These are phyloP conservation scores for Cacatua alba DNA, from an alignment of 2,113 vertebrate genomes.

Conservation along the genomic window DNA sequence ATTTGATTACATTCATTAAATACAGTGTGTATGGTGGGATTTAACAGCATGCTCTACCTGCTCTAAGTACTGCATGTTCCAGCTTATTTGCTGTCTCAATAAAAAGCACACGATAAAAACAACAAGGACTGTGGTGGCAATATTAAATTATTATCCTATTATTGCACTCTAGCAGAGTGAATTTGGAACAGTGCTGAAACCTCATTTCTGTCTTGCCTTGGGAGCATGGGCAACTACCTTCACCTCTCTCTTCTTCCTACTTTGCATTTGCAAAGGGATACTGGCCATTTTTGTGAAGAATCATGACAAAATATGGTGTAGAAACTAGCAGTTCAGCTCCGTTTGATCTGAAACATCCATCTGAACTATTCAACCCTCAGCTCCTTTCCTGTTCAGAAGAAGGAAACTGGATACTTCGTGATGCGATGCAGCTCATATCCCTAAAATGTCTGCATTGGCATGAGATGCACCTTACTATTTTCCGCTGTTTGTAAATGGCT, in stretches of 20 bases:
- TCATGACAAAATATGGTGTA: not conserved
- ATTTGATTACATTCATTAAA: conserved; percentile 64
- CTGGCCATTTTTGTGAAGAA: not conserved
- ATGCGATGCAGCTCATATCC: not conserved
- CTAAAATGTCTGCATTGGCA: not conserved
- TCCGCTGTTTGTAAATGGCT: not conserved
- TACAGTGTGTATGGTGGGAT: conserved; percentile 20
- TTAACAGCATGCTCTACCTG: conserved; percentile 55
- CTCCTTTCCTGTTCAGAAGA: not conserved
- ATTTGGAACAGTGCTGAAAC: not conserved
- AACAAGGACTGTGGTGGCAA: conserved; percentile 18
- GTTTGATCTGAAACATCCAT: not conserved
- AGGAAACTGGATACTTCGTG: not conserved
- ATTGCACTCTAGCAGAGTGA: not conserved
- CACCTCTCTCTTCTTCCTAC: not conserved
- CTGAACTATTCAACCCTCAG: not conserved
- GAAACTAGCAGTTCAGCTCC: not conserved
- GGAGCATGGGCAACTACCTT: not conserved
- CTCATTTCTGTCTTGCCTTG: not conserved
- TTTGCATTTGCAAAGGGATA: not conserved
- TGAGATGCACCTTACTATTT: not conserved
- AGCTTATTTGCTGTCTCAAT: conserved; percentile 61
- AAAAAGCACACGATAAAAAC: conserved; percentile 43
- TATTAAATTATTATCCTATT: conserved; percentile 55
- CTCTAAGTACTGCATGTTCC: conserved; percentile 47